phyloP scores from a whole-genome alignment of 2,113 vertebrate species.

The Elephas maximus region DNA sequence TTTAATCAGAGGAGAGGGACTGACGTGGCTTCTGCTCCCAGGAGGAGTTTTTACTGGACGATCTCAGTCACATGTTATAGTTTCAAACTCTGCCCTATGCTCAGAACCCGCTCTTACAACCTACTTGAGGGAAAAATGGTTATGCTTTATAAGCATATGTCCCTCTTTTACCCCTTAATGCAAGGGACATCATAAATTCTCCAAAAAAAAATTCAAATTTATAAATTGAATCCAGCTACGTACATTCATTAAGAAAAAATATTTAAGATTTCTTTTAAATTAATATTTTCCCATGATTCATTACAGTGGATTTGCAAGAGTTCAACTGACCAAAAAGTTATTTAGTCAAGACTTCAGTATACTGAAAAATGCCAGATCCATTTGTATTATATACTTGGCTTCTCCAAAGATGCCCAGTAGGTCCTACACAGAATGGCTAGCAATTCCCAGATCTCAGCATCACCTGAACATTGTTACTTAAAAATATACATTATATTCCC shows the following conservation, averaged over 20 bases:
- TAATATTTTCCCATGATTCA: not conserved
- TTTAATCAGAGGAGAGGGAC: not conserved
- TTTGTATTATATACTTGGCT: not conserved
- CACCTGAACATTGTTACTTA: not conserved
- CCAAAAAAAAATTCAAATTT: not conserved
- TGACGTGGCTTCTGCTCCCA: not conserved
- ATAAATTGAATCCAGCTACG: not conserved
- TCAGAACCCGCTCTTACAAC: not conserved
- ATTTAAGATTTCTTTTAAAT: constrained; percentile 38
- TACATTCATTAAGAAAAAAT: not conserved
- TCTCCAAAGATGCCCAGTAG: not conserved
- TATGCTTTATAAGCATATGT: not conserved
- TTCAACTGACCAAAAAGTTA: not conserved
- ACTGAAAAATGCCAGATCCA: not conserved
- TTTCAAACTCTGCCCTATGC: not conserved
- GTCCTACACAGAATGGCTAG: not conserved
- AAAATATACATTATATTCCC: not conserved
- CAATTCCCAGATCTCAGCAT: not conserved
- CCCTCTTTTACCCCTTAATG: not conserved
- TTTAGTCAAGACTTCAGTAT: not conserved
- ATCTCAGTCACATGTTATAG: not conserved
- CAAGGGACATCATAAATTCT: constrained; percentile 16
- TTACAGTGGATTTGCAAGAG: not conserved
- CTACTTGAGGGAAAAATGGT: not conserved
- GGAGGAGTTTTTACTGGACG: not conserved